Conservation (phyloP, 2,888 invertebrate genomes). For the Eristalis pertinax region DNA sequence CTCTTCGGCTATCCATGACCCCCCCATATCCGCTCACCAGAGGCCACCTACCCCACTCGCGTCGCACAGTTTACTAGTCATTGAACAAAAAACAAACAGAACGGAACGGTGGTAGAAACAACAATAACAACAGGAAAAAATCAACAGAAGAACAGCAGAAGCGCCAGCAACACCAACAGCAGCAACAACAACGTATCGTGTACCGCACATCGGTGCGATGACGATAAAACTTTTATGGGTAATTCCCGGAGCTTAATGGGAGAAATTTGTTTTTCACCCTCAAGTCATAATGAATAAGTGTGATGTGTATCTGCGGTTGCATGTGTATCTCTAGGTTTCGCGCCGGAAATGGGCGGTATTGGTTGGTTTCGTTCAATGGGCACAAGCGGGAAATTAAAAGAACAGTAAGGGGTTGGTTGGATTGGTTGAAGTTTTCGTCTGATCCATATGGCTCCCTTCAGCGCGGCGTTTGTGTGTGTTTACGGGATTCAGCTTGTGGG, state of each 20-base stretch:
- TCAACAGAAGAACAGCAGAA: conserved; percentile 12
- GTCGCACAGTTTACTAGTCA: conserved; percentile 36
- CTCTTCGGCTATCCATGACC: conserved; percentile 50
- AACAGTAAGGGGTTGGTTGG: conserved; percentile 35
- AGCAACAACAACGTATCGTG: conserved; percentile 47
- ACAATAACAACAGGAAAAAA: conserved; percentile 7
- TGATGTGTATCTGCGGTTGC: conserved; percentile 59
- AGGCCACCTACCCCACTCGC: not conserved
- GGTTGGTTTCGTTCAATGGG: conserved; percentile 19
- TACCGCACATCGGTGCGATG: conserved; percentile 69
- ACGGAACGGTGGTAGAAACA: conserved; percentile 2
- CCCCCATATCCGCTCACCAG: not conserved
- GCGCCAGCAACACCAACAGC: conserved; percentile 7
- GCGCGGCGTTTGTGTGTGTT: not conserved
- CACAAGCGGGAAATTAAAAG: conserved; percentile 59
- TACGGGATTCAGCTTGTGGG: not conserved
- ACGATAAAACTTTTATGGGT: conserved; percentile 72
- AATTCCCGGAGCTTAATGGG: conserved; percentile 72
- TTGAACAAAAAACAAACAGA: conserved; percentile 51
- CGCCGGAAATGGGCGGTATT: conserved; percentile 25
- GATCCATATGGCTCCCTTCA: conserved; percentile 3
- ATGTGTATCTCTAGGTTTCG: conserved; percentile 52
- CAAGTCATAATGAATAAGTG: conserved; percentile 71
- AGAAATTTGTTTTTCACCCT: conserved; percentile 71
- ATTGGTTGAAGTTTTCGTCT: conserved; percentile 5